These are phyloP conservation scores for Drosophila monieri DNA, from an alignment of 2,888 invertebrate genomes.

Conservation along the genomic window DNA sequence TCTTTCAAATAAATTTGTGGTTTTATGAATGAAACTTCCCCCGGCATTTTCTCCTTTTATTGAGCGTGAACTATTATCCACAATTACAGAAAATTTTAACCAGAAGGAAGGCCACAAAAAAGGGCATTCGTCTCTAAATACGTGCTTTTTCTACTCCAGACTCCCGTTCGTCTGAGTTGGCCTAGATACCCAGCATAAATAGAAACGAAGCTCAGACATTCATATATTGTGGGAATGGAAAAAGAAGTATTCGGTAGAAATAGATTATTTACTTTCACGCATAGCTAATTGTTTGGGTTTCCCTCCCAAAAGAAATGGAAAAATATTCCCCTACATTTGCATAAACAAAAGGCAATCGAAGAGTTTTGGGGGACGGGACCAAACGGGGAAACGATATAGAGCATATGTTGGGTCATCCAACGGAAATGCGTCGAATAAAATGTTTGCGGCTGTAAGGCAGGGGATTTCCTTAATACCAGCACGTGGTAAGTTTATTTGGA, in stretches of 20 bases:
- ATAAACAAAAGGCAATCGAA: slow-evolving; percentile 62
- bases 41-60: slow-evolving; percentile 17
- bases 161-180: slow-evolving; percentile 51
- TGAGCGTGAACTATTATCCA: slow-evolving; percentile 47
- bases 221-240: slow-evolving; percentile 5
- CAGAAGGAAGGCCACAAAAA: neutral
- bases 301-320: slow-evolving; percentile 20
- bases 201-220: slow-evolving; percentile 27
- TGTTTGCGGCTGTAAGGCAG: slow-evolving; percentile 23
- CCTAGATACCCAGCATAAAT: slow-evolving; percentile 56
- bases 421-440: slow-evolving; percentile 56
- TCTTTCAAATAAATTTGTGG: slow-evolving; percentile 8
- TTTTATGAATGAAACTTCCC: slow-evolving; percentile 24
- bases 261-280: slow-evolving; percentile 62
- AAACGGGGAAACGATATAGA: slow-evolving; percentile 53
- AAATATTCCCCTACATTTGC: slow-evolving; percentile 58
- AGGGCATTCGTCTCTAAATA: slow-evolving; percentile 13
- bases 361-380: slow-evolving; percentile 28
- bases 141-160: slow-evolving; percentile 21
- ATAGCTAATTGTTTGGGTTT: slow-evolving; percentile 45
- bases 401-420: slow-evolving; percentile 58
- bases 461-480: slow-evolving; percentile 52
- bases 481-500: slow-evolving; percentile 48
- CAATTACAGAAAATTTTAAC: slow-evolving; percentile 18
- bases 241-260: slow-evolving; percentile 57